Percentiles rank a stretch among this genome's conserved stretches.
These are phyloP conservation scores for Cecidostiba fungosa DNA, from an alignment of 2,888 invertebrate species.

Conservation along the genomic window DNA sequence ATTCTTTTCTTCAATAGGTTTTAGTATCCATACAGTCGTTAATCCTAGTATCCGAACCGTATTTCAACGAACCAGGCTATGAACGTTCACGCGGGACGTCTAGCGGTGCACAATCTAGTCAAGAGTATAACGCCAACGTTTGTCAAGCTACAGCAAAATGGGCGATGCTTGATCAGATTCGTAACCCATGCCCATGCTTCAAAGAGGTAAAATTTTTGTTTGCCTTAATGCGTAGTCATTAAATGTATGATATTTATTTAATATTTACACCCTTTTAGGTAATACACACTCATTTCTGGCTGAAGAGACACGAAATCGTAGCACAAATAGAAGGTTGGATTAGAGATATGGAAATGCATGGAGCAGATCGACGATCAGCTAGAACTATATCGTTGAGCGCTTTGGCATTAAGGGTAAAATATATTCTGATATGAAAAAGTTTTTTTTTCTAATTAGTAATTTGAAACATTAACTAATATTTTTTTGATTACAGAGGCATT, in stretches of 20 bases:
- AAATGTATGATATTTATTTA: slow-evolving; percentile 28
- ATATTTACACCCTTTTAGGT: slow-evolving; percentile 82
- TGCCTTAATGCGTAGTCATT: neutral
- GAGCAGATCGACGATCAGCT: slow-evolving; percentile 89
- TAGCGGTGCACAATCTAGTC: slow-evolving; percentile 92
- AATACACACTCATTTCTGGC: slow-evolving; percentile 96
- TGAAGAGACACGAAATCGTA: slow-evolving; percentile 94
- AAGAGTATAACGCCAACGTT: slow-evolving; percentile 97
- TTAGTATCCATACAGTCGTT: slow-evolving; percentile 96
- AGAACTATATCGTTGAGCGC: slow-evolving; percentile 88
- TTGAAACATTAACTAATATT: neutral
- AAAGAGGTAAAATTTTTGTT: slow-evolving; percentile 85
- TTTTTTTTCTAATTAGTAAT: neutral
- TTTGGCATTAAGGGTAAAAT: slow-evolving; percentile 87
- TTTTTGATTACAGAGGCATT: slow-evolving; percentile 85
- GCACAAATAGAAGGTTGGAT: slow-evolving; percentile 95
- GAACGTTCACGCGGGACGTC: slow-evolving; percentile 94
- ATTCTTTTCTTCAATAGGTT: slow-evolving; percentile 82
- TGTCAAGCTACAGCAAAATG: slow-evolving; percentile 96
- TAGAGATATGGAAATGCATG: slow-evolving; percentile 90
- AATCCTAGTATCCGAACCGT: slow-evolving; percentile 95
- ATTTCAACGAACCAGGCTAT: slow-evolving; percentile 97
- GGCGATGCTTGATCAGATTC: slow-evolving; percentile 97
- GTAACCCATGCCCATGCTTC: slow-evolving; percentile 95
- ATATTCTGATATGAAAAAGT: neutral